A percentile compares a stretch with the other conserved stretches of the same genome.
phyloP scores from a whole-genome alignment of 2,113 vertebrate genomes.

The Myiagra hebetior region DNA sequence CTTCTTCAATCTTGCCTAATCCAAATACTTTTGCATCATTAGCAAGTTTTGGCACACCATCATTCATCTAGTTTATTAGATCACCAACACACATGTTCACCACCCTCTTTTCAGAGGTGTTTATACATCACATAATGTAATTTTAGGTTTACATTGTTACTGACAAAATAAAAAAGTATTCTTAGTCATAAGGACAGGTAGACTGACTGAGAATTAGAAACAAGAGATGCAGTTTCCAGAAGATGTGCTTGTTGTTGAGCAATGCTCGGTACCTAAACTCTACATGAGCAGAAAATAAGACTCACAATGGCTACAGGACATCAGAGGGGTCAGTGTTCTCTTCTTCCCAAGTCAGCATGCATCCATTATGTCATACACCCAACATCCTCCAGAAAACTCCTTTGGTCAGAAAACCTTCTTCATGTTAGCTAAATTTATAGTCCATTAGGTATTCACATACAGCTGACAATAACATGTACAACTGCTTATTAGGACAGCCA shows the following conservation, averaged over 20 bases:
- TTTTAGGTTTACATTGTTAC: slow-evolving; percentile 26
- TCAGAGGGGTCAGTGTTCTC: not conserved
- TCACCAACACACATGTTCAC: slow-evolving; percentile 24
- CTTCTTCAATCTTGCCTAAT: slow-evolving; percentile 46
- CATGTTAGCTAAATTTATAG: not conserved
- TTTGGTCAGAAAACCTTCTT: not conserved
- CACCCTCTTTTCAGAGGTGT: slow-evolving; percentile 26
- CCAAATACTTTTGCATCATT: slow-evolving; percentile 57
- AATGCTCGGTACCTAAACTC: not conserved
- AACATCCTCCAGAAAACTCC: not conserved
- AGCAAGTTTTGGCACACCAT: slow-evolving; percentile 60
- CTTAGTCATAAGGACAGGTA: not conserved
- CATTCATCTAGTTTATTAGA: slow-evolving; percentile 50
- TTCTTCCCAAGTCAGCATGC: not conserved
- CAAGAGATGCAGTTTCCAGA: not conserved
- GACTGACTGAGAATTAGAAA: not conserved
- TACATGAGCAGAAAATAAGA: not conserved
- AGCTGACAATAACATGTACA: not conserved
- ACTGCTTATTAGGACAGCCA: not conserved
- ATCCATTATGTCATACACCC: not conserved
- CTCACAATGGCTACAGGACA: not conserved
- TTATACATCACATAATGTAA: slow-evolving; percentile 22
- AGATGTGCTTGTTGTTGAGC: not conserved
- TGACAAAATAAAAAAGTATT: not conserved
- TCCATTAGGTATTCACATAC: not conserved